Conservation (phyloP, 2,113 vertebrate genomes). For the Melanocharis versteri region DNA sequence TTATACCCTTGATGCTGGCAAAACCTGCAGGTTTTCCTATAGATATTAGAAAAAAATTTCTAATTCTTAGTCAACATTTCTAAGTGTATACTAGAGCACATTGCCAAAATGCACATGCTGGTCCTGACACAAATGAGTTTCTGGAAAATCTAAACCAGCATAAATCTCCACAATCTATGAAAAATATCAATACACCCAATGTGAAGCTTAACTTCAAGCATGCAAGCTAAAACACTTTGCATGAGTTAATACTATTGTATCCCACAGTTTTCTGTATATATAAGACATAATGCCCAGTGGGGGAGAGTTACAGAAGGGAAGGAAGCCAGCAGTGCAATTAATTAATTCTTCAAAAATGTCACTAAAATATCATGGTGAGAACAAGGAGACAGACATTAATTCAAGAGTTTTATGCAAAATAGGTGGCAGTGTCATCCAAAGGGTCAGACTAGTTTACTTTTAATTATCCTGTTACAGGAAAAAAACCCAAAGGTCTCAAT, state of each 20-base stretch:
- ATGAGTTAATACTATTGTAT: not conserved
- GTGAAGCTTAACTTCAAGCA: not conserved
- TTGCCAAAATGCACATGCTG: not conserved
- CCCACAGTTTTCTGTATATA: not conserved
- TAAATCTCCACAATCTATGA: not conserved
- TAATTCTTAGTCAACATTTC: not conserved
- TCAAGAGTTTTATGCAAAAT: not conserved
- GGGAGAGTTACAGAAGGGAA: not conserved
- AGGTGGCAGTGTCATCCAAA: not conserved
- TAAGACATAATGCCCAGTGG: not conserved
- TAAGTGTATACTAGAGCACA: not conserved
- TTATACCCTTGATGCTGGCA: not conserved
- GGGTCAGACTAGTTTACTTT: not conserved
- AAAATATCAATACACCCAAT: not conserved
- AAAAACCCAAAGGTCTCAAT: not conserved
- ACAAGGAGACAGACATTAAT: not conserved
- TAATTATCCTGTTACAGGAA: not conserved
- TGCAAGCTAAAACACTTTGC: not conserved
- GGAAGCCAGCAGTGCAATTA: not conserved
- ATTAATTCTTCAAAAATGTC: slow-evolving; percentile 18
- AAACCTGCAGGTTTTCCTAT: not conserved
- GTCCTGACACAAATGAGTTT: not conserved
- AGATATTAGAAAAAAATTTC: not conserved
- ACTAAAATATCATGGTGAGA: not conserved
- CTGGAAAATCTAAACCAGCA: not conserved